These are phyloP conservation scores for Sarcophaga peregrina DNA, from an alignment of 1,140 invertebrate species.

Conservation along the genomic window DNA sequence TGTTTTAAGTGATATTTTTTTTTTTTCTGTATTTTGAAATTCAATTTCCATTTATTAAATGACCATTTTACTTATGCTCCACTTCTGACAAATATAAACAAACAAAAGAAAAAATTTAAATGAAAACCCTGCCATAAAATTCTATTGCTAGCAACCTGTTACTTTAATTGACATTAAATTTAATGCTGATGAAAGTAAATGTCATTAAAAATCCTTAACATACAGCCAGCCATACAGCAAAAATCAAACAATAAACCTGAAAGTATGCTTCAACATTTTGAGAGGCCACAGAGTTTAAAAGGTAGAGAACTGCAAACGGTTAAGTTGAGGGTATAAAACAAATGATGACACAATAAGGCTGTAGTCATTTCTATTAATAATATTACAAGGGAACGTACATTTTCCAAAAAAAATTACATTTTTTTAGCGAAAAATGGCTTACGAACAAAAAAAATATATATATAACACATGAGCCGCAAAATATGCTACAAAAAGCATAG, in stretches of 20 bases:
- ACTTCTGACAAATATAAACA: too few relatives aligned
- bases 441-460: not conserved
- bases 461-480: constrained; percentile 39
- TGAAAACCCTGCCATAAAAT: not conserved
- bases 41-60: not conserved
- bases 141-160: constrained; percentile 23
- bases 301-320: not conserved
- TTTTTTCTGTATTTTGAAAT: not conserved
- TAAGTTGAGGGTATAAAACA: not conserved
- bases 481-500: constrained; percentile 23
- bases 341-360: constrained; percentile 41
- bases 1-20: not conserved
- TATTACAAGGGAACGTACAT: constrained; percentile 22
- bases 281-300: not conserved
- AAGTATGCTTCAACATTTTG: constrained; percentile 8
- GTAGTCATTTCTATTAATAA: constrained; percentile 42
- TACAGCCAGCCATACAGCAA: not conserved
- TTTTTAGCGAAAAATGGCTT: not conserved
- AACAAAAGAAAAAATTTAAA: not conserved
- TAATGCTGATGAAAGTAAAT: constrained; percentile 43
- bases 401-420: not conserved
- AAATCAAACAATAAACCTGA: not conserved
- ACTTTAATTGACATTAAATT: constrained; percentile 42
- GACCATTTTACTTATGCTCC: not conserved
- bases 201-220: constrained; percentile 31